Percentiles rank a stretch among this genome's conserved stretches.
Evolutionary conservation across 2,888 invertebrate genomes (phyloP).

Genomic region (Itoplectis maculator): DNA sequence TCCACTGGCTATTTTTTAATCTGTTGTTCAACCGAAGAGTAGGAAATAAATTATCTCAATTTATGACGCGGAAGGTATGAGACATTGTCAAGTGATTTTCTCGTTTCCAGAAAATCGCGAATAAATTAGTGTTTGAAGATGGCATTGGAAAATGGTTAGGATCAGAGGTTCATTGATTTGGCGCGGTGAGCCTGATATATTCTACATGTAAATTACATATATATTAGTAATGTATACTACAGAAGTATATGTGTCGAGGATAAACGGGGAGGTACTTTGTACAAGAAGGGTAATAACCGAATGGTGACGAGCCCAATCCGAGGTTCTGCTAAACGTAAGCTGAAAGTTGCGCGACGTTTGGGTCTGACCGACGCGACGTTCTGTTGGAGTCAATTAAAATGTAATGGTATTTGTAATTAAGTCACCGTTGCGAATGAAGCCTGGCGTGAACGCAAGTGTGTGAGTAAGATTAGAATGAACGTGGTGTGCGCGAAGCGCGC

Average conservation of each 20-base stretch:
- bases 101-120: neutral
- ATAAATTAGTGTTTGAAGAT: neutral
- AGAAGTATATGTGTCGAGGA: constrained; percentile 33
- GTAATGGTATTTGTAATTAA: constrained; percentile 77
- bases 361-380: constrained; percentile 77
- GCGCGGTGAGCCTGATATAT: neutral
- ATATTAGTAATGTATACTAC: constrained; percentile 36
- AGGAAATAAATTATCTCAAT: neutral
- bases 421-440: constrained; percentile 69
- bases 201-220: constrained; percentile 37
- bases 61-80: neutral
- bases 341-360: constrained; percentile 70
- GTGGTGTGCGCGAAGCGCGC: constrained; percentile 17
- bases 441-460: constrained; percentile 64
- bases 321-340: constrained; percentile 47
- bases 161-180: neutral
- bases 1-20: neutral
- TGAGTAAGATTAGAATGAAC: constrained; percentile 58
- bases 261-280: constrained; percentile 7
- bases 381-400: constrained; percentile 84
- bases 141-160: neutral
- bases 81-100: too few relatives aligned
- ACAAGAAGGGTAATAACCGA: constrained; percentile 12
- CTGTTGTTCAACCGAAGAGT: neutral
- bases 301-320: constrained; percentile 43